Evolutionary conservation across 2,113 vertebrate species (phyloP), one percentile per base, ranked within the genome.

Genomic region (Strigops habroptila): DNA sequence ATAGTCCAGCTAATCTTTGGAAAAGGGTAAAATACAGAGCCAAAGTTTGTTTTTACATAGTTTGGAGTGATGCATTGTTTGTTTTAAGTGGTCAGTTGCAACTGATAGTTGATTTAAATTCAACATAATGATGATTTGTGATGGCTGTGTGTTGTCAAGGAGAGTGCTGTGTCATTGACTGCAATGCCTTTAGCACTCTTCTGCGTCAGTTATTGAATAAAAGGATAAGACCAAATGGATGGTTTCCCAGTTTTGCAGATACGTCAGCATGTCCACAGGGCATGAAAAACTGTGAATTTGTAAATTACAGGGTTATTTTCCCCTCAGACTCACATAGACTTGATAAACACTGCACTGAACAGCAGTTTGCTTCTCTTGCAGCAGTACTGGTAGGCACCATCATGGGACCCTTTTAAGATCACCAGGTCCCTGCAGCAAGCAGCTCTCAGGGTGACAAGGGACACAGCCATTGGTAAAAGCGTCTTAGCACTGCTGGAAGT

Each of bases 21-120:
- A 97, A 94, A 8, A 27, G 60, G 70, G 31, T 73, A 94, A 96
- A 91, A 86, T 94, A 77, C 60, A 52, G 51, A 95, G 75, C 82
- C 70, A 74, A 70, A 91, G 95, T 96, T 97, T 98, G 94, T 98
- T 98, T 98, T 96, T 97, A 97, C 97, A 96, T 86, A 94, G 92
- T 96, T 95, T 94, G 95, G 95, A 97, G 88, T 97, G 96, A 94
- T 92, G 93, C 87, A 80, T 89, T 97, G 92, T 96, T 98, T 98
- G 96, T 98, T 98, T 98, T 92, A 96, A 95, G 67, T 60, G 13
- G 3, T 60, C 91, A 86, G 86, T 97, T 97, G 93, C 96, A 97
- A 95, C 87, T 83, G 88, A 90, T 95, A 92, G 80, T 92, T 96
- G 69, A 91, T 96, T 93, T 92, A 93, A 76, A 76, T 94, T 91